Evolutionary conservation across 2,888 invertebrate species (phyloP).

Genomic region (Limnephilus lunatus): DNA sequence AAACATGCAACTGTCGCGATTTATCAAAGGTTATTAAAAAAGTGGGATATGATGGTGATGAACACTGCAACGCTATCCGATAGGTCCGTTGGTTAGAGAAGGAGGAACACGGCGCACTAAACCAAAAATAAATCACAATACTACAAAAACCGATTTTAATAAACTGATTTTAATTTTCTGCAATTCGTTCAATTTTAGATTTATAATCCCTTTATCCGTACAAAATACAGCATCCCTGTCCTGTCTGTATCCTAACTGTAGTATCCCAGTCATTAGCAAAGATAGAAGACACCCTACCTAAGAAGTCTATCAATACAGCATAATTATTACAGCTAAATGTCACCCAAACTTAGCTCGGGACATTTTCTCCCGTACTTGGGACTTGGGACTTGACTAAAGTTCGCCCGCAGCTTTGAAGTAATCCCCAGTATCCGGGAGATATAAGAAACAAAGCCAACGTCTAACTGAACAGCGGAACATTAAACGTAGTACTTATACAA

Average conservation of each 20-base stretch:
- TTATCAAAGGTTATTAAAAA: too few species aligned
- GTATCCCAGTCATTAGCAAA: not conserved
- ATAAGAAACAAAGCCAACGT: constrained; percentile 30
- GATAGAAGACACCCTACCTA: constrained; percentile 7
- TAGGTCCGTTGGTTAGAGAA: too few species aligned
- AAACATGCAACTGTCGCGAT: too few species aligned
- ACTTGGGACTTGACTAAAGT: constrained; percentile 12
- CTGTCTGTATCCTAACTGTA: not conserved
- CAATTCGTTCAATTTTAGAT: not conserved
- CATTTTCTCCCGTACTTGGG: constrained; percentile 18
- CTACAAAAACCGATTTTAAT: not conserved
- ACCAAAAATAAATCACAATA: too few species aligned
- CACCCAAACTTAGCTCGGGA: constrained; percentile 37
- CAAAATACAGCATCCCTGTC: not conserved
- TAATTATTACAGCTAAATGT: constrained; percentile 43
- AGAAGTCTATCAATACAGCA: constrained; percentile 48
- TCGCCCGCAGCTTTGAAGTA: constrained; percentile 41
- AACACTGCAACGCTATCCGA: too few species aligned
- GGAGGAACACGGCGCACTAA: too few species aligned
- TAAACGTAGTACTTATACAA: not conserved
- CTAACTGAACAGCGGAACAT: constrained; percentile 7
- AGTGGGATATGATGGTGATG: too few species aligned
- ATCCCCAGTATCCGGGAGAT: constrained; percentile 7
- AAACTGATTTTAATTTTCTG: not conserved
- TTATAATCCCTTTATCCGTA: not conserved